Evolutionary conservation across 2,797 vertebrate species (phyloP).

Genomic region (Miichthys miiuy): DNA sequence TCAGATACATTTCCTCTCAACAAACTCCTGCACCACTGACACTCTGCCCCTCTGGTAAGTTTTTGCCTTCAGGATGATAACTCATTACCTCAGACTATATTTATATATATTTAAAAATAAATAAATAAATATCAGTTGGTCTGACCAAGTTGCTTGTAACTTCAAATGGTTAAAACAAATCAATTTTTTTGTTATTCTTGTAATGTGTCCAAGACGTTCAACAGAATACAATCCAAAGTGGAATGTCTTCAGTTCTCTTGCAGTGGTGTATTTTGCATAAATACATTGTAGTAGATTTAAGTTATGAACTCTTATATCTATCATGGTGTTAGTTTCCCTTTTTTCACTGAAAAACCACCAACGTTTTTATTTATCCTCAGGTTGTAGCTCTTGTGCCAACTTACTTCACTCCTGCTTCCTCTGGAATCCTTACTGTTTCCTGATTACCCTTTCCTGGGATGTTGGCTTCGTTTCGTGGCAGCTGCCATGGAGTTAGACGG

Average conservation of each 20-base stretch:
- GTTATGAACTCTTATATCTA: background rate
- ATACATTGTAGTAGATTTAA: background rate
- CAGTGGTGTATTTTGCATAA: background rate
- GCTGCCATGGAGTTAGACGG: constrained; percentile 83
- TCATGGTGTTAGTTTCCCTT: background rate
- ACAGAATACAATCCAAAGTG: background rate
- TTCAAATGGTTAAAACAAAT: background rate
- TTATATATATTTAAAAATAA: too few relatives aligned
- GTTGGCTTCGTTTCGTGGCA: constrained; percentile 72
- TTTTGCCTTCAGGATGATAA: background rate
- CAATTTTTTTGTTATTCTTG: background rate
- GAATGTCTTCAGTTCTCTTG: background rate
- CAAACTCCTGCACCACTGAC: constrained; percentile 77
- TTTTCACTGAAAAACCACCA: background rate
- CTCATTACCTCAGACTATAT: background rate
- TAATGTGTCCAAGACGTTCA: background rate
- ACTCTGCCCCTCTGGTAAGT: constrained; percentile 66
- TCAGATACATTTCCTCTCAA: constrained; percentile 64
- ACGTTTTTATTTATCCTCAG: constrained; percentile 35
- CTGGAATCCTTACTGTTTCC: constrained; percentile 49
- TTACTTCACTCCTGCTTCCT: constrained; percentile 44
- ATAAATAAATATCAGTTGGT: too few relatives aligned
- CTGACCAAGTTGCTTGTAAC: background rate
- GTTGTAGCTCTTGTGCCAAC: constrained; percentile 31
- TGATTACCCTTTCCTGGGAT: constrained; percentile 75